Percentiles rank a stretch among this genome's conserved stretches.
Evolutionary conservation across 2,888 invertebrate species (phyloP).

Genomic region (Vandiemenella viatica): DNA sequence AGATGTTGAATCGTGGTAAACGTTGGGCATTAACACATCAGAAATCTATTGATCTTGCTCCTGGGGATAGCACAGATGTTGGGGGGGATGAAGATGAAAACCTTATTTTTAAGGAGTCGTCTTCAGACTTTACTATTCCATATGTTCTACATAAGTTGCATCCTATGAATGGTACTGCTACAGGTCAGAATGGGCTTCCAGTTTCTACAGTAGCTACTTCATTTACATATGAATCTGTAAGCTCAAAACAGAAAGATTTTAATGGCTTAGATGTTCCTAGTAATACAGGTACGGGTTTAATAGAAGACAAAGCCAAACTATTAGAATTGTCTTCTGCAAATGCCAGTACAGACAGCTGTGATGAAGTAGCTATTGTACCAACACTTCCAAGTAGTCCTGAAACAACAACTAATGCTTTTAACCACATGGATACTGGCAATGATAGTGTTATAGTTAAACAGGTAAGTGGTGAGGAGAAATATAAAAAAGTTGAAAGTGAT

Average conservation of each 20-base stretch:
- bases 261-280: too few relatives aligned
- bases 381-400: background rate
- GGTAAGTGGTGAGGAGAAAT: too few relatives aligned
- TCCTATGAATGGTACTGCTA: slow-evolving; percentile 69
- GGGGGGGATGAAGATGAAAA: slow-evolving; percentile 35
- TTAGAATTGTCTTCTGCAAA: too few relatives aligned
- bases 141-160: slow-evolving; percentile 74
- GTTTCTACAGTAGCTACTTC: background rate
- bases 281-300: too few relatives aligned
- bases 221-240: too few relatives aligned
- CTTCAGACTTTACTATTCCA: slow-evolving; percentile 54
- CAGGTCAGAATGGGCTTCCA: slow-evolving; percentile 19
- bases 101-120: slow-evolving; percentile 27
- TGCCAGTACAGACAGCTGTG: background rate
- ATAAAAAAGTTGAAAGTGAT: too few relatives aligned
- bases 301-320: too few relatives aligned
- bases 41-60: slow-evolving; percentile 70
- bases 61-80: slow-evolving; percentile 59
- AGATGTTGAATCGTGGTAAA: slow-evolving; percentile 41
- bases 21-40: slow-evolving; percentile 70
- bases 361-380: background rate
- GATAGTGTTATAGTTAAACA: too few relatives aligned
- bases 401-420: too few relatives aligned
- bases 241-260: too few relatives aligned
- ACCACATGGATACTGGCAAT: too few relatives aligned